Evolutionary conservation across 2,888 invertebrate species (phyloP), one percentile per base, ranked within the genome.

Genomic region (Laothoe populi): DNA sequence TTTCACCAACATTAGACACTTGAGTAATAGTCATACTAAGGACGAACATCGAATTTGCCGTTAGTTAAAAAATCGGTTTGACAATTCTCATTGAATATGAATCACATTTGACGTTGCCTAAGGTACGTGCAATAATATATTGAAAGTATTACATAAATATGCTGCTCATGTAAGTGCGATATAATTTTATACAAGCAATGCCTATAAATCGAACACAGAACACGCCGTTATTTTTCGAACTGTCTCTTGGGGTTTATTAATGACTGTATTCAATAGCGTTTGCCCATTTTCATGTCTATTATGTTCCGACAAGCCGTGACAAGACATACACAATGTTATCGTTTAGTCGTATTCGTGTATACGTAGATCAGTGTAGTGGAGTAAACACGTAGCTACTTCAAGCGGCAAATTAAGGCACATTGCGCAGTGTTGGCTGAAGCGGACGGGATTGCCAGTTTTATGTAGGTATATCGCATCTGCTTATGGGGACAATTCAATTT

Each of bases 351-450:
- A 53, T 4, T 16, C 16, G 10, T 59, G n/a, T 59, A 42, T 42
- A 21, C 62, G 61, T 64, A 63, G 66, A 68, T 69, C 66, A 67
- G 66, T 65, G 66, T 63, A 68, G 63, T 61, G 65, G 49, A 69
- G 69, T 73, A 71, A 72, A 71, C 71, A 73, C 42, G 60, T 62
- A 58, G 67, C 57, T 65, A 66, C 65, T 67, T 72, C 71, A 66
- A 57, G 71, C 69, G 67, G 63, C 26, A 70, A 75, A 74, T 75
- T 74, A 74, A 74, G 69, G 66, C 21, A 49, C 40, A 60, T 24
- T 40, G 38, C 49, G 26, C 48, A 11, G 60, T 60, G 49, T 24
- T 8, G 40, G 16, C 16, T 40, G 40, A 24, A 61, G 60, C 60
- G 60, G 35, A 35, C 53, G 11, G 35, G 35, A 53, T 53, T 35